These are phyloP conservation scores for Saturnia pavonia DNA, from an alignment of 2,888 invertebrate species.

Conservation along the genomic window DNA sequence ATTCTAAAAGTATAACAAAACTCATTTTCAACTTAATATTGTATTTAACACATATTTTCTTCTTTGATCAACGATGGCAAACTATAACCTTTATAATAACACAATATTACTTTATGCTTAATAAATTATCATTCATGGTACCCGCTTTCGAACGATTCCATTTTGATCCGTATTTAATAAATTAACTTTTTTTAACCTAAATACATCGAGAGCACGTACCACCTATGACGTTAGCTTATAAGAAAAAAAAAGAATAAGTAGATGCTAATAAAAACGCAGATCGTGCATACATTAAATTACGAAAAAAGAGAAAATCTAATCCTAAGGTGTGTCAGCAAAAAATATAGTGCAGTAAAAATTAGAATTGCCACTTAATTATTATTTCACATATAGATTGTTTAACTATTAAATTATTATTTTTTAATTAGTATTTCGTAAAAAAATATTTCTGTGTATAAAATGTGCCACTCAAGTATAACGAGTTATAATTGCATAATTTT, in stretches of 20 bases:
- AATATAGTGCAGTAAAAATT: slow-evolving; percentile 80
- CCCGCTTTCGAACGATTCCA: slow-evolving; percentile 46
- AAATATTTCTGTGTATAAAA: slow-evolving; percentile 81
- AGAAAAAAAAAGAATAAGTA: slow-evolving; percentile 56
- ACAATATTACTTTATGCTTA: slow-evolving; percentile 75
- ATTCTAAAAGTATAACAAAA: slow-evolving; percentile 75
- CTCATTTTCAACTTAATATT: slow-evolving; percentile 69
- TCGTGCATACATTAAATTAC: slow-evolving; percentile 79
- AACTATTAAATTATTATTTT: slow-evolving; percentile 21
- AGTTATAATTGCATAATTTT: slow-evolving; percentile 54
- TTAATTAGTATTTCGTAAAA: slow-evolving; percentile 65
- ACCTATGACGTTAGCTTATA: slow-evolving; percentile 55
- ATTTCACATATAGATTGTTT: slow-evolving; percentile 73
- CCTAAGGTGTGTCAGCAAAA: slow-evolving; percentile 80
- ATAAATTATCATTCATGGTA: slow-evolving; percentile 49
- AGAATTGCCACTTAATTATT: slow-evolving; percentile 75
- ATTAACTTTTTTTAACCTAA: slow-evolving; percentile 53
- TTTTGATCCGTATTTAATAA: slow-evolving; percentile 42
- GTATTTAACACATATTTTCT: slow-evolving; percentile 70
- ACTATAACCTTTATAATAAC: slow-evolving; percentile 77
- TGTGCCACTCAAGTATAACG: slow-evolving; percentile 77
- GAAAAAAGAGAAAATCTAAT: slow-evolving; percentile 66
- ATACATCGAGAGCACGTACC: slow-evolving; percentile 48
- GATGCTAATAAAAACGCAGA: slow-evolving; percentile 78
- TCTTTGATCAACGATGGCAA: slow-evolving; percentile 80